Percentiles rank a stretch among this genome's conserved stretches.
Conservation (phyloP, 2,797 vertebrate genomes). For the Paramormyrops hopkinsi region DNA sequence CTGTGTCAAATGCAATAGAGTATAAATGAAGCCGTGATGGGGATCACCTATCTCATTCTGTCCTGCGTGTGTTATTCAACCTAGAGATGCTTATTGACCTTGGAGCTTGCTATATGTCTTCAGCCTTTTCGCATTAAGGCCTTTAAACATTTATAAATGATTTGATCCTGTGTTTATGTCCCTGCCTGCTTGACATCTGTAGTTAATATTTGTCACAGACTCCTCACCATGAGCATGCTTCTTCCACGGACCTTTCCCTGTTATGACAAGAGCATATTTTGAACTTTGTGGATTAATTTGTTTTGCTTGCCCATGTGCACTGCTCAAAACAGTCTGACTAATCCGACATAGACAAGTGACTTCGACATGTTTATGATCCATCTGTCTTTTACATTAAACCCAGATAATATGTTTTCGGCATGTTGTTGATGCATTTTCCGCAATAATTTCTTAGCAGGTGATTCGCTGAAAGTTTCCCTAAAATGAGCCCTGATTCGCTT, state of each 20-base stretch:
- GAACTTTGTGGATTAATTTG: conserved; percentile 66
- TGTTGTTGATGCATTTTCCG: conserved; percentile 34
- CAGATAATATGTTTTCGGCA: conserved; percentile 39
- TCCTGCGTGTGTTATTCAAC: conserved; percentile 58
- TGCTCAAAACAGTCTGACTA: conserved; percentile 55
- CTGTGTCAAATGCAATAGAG: conserved; percentile 2
- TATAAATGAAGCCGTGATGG: conserved; percentile 36
- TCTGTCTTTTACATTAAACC: conserved; percentile 57
- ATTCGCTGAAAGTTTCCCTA: conserved; percentile 12
- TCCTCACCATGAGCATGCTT: conserved; percentile 48
- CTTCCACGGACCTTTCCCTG: conserved; percentile 49
- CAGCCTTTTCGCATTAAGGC: conserved; percentile 62
- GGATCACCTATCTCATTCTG: conserved; percentile 50
- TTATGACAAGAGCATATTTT: conserved; percentile 66
- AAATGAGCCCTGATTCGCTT: neutral
- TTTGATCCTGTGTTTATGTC: conserved; percentile 60
- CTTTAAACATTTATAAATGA: conserved; percentile 69
- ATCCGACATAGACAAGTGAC: conserved; percentile 41
- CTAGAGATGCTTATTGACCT: conserved; percentile 64
- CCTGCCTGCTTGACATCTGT: conserved; percentile 63
- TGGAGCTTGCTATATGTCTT: conserved; percentile 64
- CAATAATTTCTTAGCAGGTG: conserved; percentile 16
- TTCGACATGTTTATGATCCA: conserved; percentile 55
- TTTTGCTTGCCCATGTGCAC: conserved; percentile 59
- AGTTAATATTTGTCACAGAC: conserved; percentile 61